Base-by-base conservation (phyloP, 2,888 invertebrate genomes). In the Caenorhabditis doughertyi region DNA sequence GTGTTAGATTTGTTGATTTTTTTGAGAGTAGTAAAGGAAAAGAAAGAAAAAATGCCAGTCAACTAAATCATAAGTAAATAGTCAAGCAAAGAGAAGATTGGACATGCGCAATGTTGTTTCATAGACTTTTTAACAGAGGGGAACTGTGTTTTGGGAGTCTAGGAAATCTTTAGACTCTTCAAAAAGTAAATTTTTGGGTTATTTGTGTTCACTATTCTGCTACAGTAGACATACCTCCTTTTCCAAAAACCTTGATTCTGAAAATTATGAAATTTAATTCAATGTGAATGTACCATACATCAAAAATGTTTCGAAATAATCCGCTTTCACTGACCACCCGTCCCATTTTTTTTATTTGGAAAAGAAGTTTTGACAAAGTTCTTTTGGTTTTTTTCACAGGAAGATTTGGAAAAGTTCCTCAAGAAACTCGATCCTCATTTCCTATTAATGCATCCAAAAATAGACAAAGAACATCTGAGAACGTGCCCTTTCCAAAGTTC, bases 31-130 rank as follows among this genome's bases (percentile, higher is more conserved):
- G 47, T 42, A 53, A 35, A n/a, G 49, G 27, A 42, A 32, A 47
- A 32, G 21, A 62, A 60, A 11, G 11, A 16, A 39, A 16, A 39
- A 74, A 47, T 71, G 56, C 58, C 65, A 74, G 74, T 39, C 55
- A 65, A 68, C 76, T 76, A 67, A 76, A 58, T 76, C 67, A 76
- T 76, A 67, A 76, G 76, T 76, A 67, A 76, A 76, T 42, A 76
- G 67, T 76, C 76, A 76, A 76, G 65, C 56, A 49, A 64, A 25
- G 29, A n/a, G n/a, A 25, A 18, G 49, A 56, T 74, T 42, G 58
- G 76, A 76, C 76, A 76, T 67, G 76, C 58, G 76, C 67, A 67
- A 11, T 58, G 58, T 67, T 76, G 65, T 65, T 67, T 65, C 58
- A 27, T 16, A 49, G 32, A 21, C n/a, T 23, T 44, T 47, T 51